Conservation (phyloP, 2,888 invertebrate genomes). For the Torymus texanus region DNA sequence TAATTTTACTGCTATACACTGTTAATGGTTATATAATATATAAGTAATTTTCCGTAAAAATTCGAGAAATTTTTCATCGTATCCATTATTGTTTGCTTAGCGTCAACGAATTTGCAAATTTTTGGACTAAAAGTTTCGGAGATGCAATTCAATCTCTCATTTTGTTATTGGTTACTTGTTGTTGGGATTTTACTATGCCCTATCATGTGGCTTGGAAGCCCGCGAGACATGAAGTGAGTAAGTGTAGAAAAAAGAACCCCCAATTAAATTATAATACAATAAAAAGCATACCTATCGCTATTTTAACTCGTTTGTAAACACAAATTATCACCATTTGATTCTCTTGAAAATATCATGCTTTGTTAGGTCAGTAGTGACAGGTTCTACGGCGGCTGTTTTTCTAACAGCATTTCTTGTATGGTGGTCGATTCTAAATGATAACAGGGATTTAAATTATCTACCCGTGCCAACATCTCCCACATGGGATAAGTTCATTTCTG, state of each 20-base stretch:
- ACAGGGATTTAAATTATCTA: slow-evolving; percentile 68
- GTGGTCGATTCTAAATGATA: slow-evolving; percentile 78
- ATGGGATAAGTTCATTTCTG: slow-evolving; percentile 74
- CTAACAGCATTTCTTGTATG: slow-evolving; percentile 82
- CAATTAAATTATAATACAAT: neutral
- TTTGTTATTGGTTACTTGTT: slow-evolving; percentile 89
- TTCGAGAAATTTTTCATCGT: slow-evolving; percentile 56
- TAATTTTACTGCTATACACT: neutral
- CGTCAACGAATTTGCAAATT: slow-evolving; percentile 86
- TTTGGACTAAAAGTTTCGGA: slow-evolving; percentile 84
- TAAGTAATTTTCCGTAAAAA: neutral
- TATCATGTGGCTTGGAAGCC: slow-evolving; percentile 91
- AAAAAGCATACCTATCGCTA: neutral
- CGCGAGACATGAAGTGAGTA: slow-evolving; percentile 92
- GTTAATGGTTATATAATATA: too few relatives aligned
- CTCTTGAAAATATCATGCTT: neutral
- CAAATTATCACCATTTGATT: neutral
- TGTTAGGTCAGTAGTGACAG: slow-evolving; percentile 79
- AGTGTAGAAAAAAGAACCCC: slow-evolving; percentile 25
- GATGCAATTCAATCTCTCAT: slow-evolving; percentile 82
- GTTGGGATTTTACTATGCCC: slow-evolving; percentile 86
- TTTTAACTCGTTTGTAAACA: neutral
- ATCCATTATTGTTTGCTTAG: slow-evolving; percentile 71
- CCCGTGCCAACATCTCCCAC: slow-evolving; percentile 72
- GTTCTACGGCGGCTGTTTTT: slow-evolving; percentile 81